phyloP scores from a whole-genome alignment of 2,888 invertebrate genomes.

The Atrina japonica region DNA sequence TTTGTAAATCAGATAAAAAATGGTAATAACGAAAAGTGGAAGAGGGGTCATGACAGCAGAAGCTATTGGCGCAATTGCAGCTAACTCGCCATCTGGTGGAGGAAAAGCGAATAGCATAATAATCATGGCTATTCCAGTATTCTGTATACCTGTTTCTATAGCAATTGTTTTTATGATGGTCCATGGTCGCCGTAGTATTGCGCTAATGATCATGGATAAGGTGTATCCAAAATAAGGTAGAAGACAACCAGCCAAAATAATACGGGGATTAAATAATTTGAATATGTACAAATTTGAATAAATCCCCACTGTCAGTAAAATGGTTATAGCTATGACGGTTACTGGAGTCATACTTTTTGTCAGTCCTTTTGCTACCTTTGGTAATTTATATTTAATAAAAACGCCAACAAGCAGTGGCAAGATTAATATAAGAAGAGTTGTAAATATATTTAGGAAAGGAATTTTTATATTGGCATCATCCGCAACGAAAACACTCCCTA shows the following conservation, averaged over 20 bases:
- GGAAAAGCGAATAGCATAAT: slow-evolving; percentile 89
- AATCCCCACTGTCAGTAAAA: slow-evolving; percentile 92
- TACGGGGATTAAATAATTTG: slow-evolving; percentile 86
- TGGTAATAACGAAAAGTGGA: slow-evolving; percentile 85
- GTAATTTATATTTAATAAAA: slow-evolving; percentile 81
- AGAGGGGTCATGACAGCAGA: slow-evolving; percentile 96
- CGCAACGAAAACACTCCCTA: slow-evolving; percentile 88
- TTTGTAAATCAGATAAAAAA: slow-evolving; percentile 61
- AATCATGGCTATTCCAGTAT: slow-evolving; percentile 95
- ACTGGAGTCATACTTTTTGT: slow-evolving; percentile 89
- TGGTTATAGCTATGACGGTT: slow-evolving; percentile 88
- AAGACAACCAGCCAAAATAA: slow-evolving; percentile 69
- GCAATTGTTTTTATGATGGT: slow-evolving; percentile 86
- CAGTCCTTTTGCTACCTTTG: slow-evolving; percentile 85
- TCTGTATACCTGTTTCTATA: slow-evolving; percentile 92
- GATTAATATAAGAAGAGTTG: slow-evolving; percentile 88
- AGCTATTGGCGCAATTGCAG: slow-evolving; percentile 83
- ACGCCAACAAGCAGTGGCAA: slow-evolving; percentile 85
- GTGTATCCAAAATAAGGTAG: slow-evolving; percentile 77
- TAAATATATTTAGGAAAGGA: slow-evolving; percentile 89
- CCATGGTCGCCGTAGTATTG: slow-evolving; percentile 67
- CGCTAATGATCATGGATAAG: slow-evolving; percentile 67
- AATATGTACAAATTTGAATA: slow-evolving; percentile 95
- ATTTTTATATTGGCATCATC: slow-evolving; percentile 86
- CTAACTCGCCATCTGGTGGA: slow-evolving; percentile 93